A percentile compares a stretch with the other conserved stretches of the same genome.
Conservation (phyloP, 2,113 vertebrate genomes). For the Sardina pilchardus region DNA sequence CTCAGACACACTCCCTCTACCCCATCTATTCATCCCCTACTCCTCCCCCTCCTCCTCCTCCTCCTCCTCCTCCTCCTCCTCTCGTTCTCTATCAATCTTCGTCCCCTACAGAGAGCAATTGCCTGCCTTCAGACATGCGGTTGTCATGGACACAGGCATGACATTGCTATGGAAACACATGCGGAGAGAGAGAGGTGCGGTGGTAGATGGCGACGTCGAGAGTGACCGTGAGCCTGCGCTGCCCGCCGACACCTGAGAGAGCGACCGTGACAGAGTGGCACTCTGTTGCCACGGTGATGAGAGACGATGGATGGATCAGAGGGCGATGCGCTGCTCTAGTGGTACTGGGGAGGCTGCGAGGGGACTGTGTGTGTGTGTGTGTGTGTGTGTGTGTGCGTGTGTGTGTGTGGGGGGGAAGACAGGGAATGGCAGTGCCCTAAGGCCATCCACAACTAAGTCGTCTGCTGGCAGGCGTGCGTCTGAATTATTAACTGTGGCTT, state of each 20-base stretch:
- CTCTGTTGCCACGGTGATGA: constrained; percentile 40
- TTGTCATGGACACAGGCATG: constrained; percentile 42
- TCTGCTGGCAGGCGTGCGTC: neutral
- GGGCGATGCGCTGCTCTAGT: neutral
- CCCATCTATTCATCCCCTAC: neutral
- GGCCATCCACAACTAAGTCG: neutral
- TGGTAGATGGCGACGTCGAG: neutral
- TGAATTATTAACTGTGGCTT: no score
- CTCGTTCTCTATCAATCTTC: constrained; percentile 17
- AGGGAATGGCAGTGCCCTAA: neutral
- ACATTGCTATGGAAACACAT: constrained; percentile 47
- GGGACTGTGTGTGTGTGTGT: neutral
- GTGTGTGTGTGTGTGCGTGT: neutral
- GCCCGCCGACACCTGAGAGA: neutral
- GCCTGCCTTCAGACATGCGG: constrained; percentile 20
- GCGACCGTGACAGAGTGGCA: constrained; percentile 29
- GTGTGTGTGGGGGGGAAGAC: neutral
- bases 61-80: neutral
- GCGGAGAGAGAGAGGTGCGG: neutral
- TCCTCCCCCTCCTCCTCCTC: neutral
- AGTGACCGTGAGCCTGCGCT: neutral
- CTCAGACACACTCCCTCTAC: neutral
- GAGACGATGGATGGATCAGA: constrained; percentile 35
- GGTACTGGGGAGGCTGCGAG: no score
- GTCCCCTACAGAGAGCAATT: constrained; percentile 3